phyloP scores from a whole-genome alignment of 2,888 invertebrate genomes.

The Metalampra italica region DNA sequence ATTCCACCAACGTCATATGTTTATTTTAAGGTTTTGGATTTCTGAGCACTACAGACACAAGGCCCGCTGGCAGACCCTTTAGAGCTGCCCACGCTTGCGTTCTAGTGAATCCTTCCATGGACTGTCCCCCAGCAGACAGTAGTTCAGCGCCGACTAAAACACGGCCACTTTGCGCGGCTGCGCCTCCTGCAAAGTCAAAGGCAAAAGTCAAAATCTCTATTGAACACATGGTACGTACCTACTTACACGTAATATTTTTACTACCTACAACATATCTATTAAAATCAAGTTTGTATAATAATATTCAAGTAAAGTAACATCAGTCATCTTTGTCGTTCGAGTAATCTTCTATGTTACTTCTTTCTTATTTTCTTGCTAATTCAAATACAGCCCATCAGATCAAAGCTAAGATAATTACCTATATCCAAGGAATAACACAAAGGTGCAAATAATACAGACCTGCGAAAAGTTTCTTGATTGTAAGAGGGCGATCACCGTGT shows the following conservation, averaged over 20 bases:
- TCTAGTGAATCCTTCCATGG: slow-evolving; percentile 90
- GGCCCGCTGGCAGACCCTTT: slow-evolving; percentile 92
- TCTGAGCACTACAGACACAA: slow-evolving; percentile 80
- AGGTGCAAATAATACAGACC: slow-evolving; percentile 73
- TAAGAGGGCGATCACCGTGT: slow-evolving; percentile 91
- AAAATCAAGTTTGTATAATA: too few relatives aligned
- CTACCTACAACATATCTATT: too few relatives aligned
- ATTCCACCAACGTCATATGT: background rate
- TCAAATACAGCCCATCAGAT: too few relatives aligned
- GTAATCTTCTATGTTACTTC: too few relatives aligned
- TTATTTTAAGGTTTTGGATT: slow-evolving; percentile 38
- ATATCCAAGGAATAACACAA: background rate
- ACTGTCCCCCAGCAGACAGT: slow-evolving; percentile 88
- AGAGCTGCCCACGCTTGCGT: slow-evolving; percentile 96
- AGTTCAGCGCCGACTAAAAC: slow-evolving; percentile 93
- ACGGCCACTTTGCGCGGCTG: slow-evolving; percentile 91
- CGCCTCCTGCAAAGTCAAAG: slow-evolving; percentile 83
- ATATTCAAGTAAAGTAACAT: too few relatives aligned
- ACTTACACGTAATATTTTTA: too few relatives aligned
- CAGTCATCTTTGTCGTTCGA: too few relatives aligned
- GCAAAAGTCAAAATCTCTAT: too few relatives aligned
- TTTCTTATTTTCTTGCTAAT: too few relatives aligned
- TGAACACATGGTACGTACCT: too few relatives aligned
- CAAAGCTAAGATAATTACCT: too few relatives aligned
- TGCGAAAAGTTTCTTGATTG: slow-evolving; percentile 95